phyloP scores from a whole-genome alignment of 1,140 invertebrate species.

The Scaptomyza graminum region DNA sequence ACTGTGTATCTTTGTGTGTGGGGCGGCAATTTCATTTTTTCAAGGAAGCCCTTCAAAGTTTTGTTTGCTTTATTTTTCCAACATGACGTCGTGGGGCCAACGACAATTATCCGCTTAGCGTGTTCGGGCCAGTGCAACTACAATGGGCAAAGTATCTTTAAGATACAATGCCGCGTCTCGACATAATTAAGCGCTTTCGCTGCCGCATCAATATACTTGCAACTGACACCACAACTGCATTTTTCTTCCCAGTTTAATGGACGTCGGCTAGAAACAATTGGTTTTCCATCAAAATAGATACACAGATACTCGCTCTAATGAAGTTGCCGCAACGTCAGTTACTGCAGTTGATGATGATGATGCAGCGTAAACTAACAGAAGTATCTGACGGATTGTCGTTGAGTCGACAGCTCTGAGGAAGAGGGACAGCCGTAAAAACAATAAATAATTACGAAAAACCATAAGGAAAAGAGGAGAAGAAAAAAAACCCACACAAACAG shows the following conservation, averaged over 20 bases:
- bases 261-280: constrained; percentile 56
- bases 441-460: constrained; percentile 41
- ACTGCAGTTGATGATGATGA: constrained; percentile 28
- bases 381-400: constrained; percentile 60
- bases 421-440: constrained; percentile 9
- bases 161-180: constrained; percentile 52
- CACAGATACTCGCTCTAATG: constrained; percentile 40
- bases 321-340: constrained; percentile 56
- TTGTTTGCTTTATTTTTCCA: constrained; percentile 75
- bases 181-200: constrained; percentile 52
- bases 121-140: constrained; percentile 67
- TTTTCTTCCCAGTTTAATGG: constrained; percentile 68
- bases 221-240: background rate
- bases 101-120: constrained; percentile 79
- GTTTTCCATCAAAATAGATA: constrained; percentile 48
- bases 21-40: constrained; percentile 51
- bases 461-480: constrained; percentile 7
- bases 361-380: constrained; percentile 54
- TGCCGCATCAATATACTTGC: no score
- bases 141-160: constrained; percentile 76
- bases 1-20: constrained; percentile 22
- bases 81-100: constrained; percentile 33
- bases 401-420: constrained; percentile 41
- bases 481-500: constrained; percentile 14
- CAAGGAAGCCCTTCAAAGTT: constrained; percentile 78